These are phyloP conservation scores for Thalassarche chlororhynchos DNA, from an alignment of 2,113 vertebrate species.

Conservation along the genomic window DNA sequence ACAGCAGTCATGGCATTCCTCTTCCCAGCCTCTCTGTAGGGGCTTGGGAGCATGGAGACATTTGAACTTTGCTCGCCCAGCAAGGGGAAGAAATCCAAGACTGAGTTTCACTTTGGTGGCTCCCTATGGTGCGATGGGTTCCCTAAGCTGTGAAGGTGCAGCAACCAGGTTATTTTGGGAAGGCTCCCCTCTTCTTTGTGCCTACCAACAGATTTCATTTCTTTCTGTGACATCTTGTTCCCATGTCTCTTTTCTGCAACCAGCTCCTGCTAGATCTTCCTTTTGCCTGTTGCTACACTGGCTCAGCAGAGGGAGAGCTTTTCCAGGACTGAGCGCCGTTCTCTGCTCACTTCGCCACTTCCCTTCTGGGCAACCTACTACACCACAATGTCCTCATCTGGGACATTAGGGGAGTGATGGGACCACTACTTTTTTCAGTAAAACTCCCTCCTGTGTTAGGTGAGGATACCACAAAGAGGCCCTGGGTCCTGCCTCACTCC, in stretches of 20 bases:
- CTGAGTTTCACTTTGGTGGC: neutral
- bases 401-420: neutral
- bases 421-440: neutral
- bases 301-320: neutral
- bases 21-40: neutral
- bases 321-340: neutral
- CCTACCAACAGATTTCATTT: neutral
- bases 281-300: neutral
- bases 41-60: neutral
- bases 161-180: neutral
- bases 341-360: neutral
- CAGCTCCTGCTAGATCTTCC: neutral
- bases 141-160: neutral
- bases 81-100: neutral
- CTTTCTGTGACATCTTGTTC: neutral
- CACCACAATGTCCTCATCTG: neutral
- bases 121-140: neutral
- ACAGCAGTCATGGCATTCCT: neutral
- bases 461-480: neutral
- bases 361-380: neutral
- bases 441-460: neutral
- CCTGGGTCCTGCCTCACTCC: neutral
- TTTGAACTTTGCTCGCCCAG: neutral
- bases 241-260: neutral
- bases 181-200: neutral